Evolutionary conservation across 2,113 vertebrate genomes (phyloP), one percentile per base, ranked within the genome.

Genomic region (Dendrocopos noguchii): DNA sequence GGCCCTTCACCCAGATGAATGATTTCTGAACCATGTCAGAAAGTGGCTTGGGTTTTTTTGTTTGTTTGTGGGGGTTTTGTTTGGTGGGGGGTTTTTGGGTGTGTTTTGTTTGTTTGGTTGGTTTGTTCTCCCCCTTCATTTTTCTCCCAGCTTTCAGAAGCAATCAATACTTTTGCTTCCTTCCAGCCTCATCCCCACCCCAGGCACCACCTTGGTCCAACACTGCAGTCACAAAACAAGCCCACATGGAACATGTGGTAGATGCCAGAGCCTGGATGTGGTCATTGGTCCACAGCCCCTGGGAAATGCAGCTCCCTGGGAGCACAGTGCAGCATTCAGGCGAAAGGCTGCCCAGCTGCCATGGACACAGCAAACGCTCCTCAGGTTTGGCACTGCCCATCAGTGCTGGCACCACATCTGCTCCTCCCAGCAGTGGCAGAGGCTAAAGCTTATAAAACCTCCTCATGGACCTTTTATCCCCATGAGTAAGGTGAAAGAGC

Each of bases 341-440:
- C 0, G 0, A 27, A 21, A 33, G 29, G 19, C 56, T 12, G 50
- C 53, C 16, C 64, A 25, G 63, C 34, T 66, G 22, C 86, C 7
- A 2, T 0, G 15, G 46, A n/a, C 46, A 39, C 44, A 39, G 52
- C 1, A 9, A 76, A 15, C 13, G 2, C 57, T 34, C 2, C 0
- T 16, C 21, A 34, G 39, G 47, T 61, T 55, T 19, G 47, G 66
- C 65, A 87, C 77, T 2, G 0, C 61, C 39, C 0, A 0, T 46
- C 77, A 71, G 70, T 0, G 0, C 75, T 52, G 61, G 67, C 64
- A 80, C 50, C 1, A 0, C 29, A 1, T 3, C 61, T 17, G 28
- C 67, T 74, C 25, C 39, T 47, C 79, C 79, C 36, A 50, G 29
- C 31, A 47, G 53, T 3, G 31, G 27, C 87, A 74, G 83, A 46